Evolutionary conservation across 2,888 invertebrate species (phyloP).

Genomic region (Hydroisotoma schaefferi): DNA sequence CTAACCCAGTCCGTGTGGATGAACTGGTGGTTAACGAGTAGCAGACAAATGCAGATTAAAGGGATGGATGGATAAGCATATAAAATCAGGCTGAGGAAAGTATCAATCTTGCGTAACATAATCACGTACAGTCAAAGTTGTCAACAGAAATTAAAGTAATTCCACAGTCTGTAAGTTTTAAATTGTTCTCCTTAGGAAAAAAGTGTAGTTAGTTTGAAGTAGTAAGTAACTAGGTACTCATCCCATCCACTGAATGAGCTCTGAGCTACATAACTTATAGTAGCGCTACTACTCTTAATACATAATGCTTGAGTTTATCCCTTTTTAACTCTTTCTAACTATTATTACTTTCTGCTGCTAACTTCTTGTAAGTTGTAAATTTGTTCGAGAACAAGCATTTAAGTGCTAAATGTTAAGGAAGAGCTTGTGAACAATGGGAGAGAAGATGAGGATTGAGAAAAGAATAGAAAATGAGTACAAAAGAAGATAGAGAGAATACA

Average conservation of each 20-base stretch:
- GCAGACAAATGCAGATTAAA: too few relatives aligned
- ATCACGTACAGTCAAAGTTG: constrained; percentile 39
- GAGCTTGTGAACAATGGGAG: background rate
- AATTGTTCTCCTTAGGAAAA: constrained; percentile 11
- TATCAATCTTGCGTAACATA: constrained; percentile 41
- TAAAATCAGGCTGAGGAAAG: constrained; percentile 3
- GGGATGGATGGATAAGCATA: too few relatives aligned
- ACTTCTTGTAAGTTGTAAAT: background rate
- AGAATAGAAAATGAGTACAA: constrained; percentile 13
- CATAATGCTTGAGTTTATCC: background rate
- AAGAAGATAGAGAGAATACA: constrained; percentile 6
- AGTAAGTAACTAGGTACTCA: constrained; percentile 5
- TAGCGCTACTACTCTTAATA: background rate
- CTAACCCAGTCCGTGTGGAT: too few relatives aligned
- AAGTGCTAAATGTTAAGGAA: too few relatives aligned
- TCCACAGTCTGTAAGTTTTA: constrained; percentile 21
- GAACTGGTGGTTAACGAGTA: too few relatives aligned
- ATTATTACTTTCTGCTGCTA: constrained; percentile 5
- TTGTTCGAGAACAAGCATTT: too few relatives aligned
- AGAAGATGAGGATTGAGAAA: background rate
- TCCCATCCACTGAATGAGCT: too few relatives aligned
- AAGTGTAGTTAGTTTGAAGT: too few relatives aligned
- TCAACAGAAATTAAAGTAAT: constrained; percentile 41
- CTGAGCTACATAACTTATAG: constrained; percentile 1
- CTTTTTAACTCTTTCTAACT: background rate